Percentiles rank a stretch among this genome's conserved stretches.
Conservation (phyloP, 2,113 vertebrate species). For the Pituophis catenifer region DNA sequence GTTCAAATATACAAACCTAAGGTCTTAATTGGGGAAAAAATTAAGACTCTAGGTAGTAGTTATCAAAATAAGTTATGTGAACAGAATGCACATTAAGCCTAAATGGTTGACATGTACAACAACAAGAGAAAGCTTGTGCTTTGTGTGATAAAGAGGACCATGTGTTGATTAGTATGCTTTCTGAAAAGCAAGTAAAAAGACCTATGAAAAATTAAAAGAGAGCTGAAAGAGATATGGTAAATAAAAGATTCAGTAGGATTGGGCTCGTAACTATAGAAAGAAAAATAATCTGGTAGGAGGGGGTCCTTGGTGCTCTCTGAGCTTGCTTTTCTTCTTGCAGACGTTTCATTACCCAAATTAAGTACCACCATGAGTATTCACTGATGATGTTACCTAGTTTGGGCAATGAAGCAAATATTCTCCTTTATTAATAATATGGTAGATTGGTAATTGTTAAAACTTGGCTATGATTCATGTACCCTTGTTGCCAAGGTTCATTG, state of each 20-base stretch:
- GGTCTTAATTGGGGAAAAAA: conserved; percentile 9
- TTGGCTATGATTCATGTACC: neutral
- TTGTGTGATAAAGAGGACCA: neutral
- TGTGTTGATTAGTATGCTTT: conserved; percentile 33
- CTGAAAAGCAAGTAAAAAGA: neutral
- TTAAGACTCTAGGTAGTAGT: conserved; percentile 33
- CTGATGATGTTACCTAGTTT: too few species aligned
- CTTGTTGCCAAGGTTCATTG: neutral
- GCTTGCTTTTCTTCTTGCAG: too few species aligned
- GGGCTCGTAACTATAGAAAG: neutral
- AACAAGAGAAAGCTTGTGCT: neutral
- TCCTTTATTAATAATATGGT: neutral
- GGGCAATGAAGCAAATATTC: too few species aligned
- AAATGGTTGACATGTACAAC: conserved; percentile 30
- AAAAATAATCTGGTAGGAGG: neutral
- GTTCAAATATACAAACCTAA: conserved; percentile 26
- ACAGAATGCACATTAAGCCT: rapidly evolving
- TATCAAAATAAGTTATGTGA: conserved; percentile 35
- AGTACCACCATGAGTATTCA: too few species aligned
- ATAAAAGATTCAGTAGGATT: conserved; percentile 1
- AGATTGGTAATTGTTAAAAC: neutral
- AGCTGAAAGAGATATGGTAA: neutral
- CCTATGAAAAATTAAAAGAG: neutral
- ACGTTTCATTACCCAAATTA: too few species aligned
- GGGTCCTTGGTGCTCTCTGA: too few species aligned